Conservation (phyloP, 2,797 vertebrate species). For the Artibeus jamaicensis region DNA sequence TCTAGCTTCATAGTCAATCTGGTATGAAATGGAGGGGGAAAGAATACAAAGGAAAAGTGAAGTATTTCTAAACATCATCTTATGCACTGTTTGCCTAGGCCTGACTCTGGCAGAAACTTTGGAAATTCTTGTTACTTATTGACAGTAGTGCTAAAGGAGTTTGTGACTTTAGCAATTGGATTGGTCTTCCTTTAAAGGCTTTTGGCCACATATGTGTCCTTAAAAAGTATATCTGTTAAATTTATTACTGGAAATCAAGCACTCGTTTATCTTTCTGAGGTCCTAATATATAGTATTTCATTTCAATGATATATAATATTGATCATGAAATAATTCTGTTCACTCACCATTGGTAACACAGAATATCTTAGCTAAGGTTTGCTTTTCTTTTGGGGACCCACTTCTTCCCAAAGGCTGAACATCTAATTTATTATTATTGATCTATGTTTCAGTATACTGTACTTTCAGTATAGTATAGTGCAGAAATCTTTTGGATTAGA, state of each 20-base stretch:
- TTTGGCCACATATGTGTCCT: background rate
- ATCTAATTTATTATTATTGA: constrained; percentile 62
- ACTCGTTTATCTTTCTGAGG: constrained; percentile 20
- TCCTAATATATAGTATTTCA: background rate
- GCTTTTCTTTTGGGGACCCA: background rate
- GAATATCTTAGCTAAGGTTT: constrained; percentile 15
- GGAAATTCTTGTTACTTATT: background rate
- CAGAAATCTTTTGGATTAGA: constrained; percentile 44
- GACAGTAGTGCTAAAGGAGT: background rate
- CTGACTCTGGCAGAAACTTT: background rate
- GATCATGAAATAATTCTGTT: constrained; percentile 50
- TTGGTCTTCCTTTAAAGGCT: background rate
- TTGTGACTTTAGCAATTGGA: background rate
- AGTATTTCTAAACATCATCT: background rate
- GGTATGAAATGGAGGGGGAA: background rate
- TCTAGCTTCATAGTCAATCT: background rate
- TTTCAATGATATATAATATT: constrained; percentile 38
- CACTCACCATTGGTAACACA: background rate
- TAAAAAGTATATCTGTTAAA: background rate
- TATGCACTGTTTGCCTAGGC: background rate
- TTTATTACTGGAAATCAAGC: background rate
- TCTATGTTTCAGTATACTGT: constrained; percentile 36
- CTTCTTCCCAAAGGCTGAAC: constrained; percentile 46
- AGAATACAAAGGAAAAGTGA: background rate
- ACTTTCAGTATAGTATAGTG: background rate